phyloP scores from a whole-genome alignment of 2,113 vertebrate genomes.

The Cinclus mexicanus region DNA sequence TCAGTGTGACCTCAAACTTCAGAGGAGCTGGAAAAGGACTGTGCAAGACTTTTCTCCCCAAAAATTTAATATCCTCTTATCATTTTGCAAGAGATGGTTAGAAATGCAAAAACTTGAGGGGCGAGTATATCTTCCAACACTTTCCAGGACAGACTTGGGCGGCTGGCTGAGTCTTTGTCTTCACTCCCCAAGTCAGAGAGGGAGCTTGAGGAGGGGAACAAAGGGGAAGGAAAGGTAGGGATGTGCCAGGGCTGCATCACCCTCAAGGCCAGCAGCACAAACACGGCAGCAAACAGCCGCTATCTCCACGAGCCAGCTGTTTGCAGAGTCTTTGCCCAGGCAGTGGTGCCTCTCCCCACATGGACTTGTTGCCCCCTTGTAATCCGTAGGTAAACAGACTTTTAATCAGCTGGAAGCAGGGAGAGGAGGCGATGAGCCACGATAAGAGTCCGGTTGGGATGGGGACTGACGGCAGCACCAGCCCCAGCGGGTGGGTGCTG shows the following conservation, averaged over 20 bases:
- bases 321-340: background rate
- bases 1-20: background rate
- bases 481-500: fast-evolving
- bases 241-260: background rate
- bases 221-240: background rate
- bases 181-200: background rate
- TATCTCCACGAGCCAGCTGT: constrained; percentile 26
- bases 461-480: background rate
- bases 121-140: fast-evolving
- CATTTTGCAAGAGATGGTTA: background rate
- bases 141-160: background rate
- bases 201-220: background rate
- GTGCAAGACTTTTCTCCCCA: fast-evolving
- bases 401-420: background rate
- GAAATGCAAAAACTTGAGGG: background rate
- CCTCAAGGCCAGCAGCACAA: background rate
- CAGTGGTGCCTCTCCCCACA: background rate
- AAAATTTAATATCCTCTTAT: fast-evolving
- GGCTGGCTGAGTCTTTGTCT: background rate
- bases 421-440: background rate
- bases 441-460: background rate
- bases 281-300: background rate
- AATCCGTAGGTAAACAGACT: constrained; percentile 50
- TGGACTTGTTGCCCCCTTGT: constrained; percentile 38
- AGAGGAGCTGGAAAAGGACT: background rate